These are phyloP conservation scores for Protophormia terraenovae DNA, from an alignment of 2,888 invertebrate species.

Conservation along the genomic window DNA sequence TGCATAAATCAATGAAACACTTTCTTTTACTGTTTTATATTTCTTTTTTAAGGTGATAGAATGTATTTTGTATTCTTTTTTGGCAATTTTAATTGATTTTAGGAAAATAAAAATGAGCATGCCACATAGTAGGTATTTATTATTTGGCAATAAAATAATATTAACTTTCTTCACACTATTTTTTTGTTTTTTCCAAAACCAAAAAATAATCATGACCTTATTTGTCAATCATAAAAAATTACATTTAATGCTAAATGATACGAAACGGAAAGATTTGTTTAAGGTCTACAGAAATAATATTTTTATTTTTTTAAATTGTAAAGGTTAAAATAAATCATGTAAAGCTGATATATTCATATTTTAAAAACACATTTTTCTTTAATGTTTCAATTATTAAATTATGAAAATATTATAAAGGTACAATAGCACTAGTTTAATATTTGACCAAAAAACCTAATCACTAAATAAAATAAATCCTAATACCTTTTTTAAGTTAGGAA, in stretches of 20 bases:
- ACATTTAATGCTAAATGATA: conserved; percentile 20
- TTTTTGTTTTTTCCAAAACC: not conserved
- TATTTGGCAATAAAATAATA: not conserved
- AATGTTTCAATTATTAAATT: no score
- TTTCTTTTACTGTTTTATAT: conserved; percentile 53
- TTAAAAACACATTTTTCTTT: not conserved
- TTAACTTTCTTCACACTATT: not conserved
- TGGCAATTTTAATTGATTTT: conserved; percentile 64
- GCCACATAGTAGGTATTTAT: not conserved
- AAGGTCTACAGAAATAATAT: not conserved
- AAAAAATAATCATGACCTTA: conserved; percentile 62
- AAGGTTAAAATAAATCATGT: conserved; percentile 13
- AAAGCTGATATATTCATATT: not conserved
- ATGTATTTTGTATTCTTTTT: conserved; percentile 4
- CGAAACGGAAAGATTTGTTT: not conserved
- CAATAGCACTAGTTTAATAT: no score
- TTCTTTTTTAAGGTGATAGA: conserved; percentile 68
- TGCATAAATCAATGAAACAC: conserved; percentile 68
- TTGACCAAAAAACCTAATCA: no score
- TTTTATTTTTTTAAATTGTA: not conserved
- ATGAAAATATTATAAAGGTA: no score
- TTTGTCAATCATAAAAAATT: conserved; percentile 58
- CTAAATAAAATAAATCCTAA: no score
- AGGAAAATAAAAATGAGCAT: conserved; percentile 41
- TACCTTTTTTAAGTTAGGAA: no score